Base-by-base conservation (phyloP, 2,888 invertebrate species). In the Lasioglossum morio region DNA sequence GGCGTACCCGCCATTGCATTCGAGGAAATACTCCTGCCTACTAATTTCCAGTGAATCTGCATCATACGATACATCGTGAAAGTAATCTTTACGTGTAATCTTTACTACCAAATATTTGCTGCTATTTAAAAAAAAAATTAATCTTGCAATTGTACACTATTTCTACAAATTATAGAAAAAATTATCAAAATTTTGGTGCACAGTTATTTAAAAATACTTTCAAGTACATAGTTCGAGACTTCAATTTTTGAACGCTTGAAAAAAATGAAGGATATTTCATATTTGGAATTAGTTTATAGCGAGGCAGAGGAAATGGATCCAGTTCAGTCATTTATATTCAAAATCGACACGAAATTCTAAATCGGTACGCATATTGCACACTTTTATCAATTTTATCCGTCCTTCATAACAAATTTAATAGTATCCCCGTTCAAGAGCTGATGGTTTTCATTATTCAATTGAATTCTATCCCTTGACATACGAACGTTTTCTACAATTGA, bases 11-110 rank as follows among this genome's bases (percentile, higher is more conserved):
- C 23, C 14, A n/a, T 57, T 23, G 43, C 23, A 34, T 46, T 66
- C 27, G 30, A 63, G 66, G 46, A 76, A 79, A 82, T 69, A 66
- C 19, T 30, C 10, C 53, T 75, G 23, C 34, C 40, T 37, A n/a
- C 27, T 46, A 37, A 40, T 75, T 40, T 53, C 30, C 53, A 40
- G 48, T 40, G 69, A 70, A 46, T 30, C 16, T 77, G 37, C 70
- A 48, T 53, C 12, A 72, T 76, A 63, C n/a, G 79, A 76, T 63
- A n/a, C 10, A 34, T 2, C 72, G 12, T 4, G 27, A 14, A 16
- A 16, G 73, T 27, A 37, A 40, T n/a, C n/a, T 46, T n/a, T n/a
- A n/a, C 19, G 23, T 2, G 46, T 27, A 63, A 82, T 77, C 72
- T 78, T 75, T 72, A 74, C 48, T 77, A 12, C 4, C 30, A n/a